These are phyloP conservation scores for Pardalotus punctatus DNA, from an alignment of 2,113 vertebrate genomes.

Conservation along the genomic window DNA sequence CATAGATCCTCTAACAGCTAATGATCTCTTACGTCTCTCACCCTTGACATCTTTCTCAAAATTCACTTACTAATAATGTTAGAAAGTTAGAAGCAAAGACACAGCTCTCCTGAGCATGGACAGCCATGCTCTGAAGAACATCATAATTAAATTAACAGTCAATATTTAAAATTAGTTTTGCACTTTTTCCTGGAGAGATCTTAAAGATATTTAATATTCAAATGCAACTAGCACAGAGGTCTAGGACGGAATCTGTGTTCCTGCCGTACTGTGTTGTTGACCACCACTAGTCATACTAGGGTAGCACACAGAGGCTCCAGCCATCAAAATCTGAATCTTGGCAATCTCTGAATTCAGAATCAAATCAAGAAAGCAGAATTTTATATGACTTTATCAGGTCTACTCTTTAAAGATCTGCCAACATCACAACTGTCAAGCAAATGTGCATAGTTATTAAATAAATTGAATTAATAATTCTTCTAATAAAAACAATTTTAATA, in stretches of 20 bases:
- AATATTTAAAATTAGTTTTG: not conserved
- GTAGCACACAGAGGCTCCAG: not conserved
- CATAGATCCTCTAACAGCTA: not conserved
- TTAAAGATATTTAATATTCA: not conserved
- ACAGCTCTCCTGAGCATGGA: not conserved
- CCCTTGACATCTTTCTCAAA: not conserved
- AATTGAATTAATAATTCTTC: not conserved
- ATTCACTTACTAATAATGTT: not conserved
- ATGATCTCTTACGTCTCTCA: not conserved
- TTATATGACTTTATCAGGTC: not conserved
- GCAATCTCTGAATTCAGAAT: not conserved
- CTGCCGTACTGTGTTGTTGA: not conserved
- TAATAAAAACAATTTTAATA: not conserved
- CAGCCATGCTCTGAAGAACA: not conserved
- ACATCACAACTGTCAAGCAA: not conserved
- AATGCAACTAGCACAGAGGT: not conserved
- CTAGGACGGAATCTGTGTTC: not conserved
- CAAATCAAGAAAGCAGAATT: not conserved
- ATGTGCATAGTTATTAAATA: not conserved
- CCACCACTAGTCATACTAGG: fast-evolving
- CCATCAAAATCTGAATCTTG: not conserved
- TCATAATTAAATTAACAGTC: not conserved
- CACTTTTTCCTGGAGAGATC: not conserved
- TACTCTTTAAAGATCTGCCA: not conserved
- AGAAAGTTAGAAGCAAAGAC: not conserved